Evolutionary conservation across 2,113 vertebrate species (phyloP), one percentile per base, ranked within the genome.

Genomic region (Dipodomys spectabilis): DNA sequence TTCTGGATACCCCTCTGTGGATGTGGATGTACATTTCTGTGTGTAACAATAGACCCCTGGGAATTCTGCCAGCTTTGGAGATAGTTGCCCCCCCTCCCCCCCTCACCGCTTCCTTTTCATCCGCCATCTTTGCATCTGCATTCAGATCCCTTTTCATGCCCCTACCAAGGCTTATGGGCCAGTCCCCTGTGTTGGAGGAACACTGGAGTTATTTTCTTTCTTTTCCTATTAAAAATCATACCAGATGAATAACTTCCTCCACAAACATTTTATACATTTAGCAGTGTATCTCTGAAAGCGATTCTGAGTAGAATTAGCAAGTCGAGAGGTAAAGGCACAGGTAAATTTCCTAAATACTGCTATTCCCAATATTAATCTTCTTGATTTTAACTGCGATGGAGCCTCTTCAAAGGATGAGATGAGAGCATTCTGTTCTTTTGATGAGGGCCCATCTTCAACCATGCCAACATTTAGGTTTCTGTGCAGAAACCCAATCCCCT

Each of bases 211-310:
- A 0, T 22, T 77, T 71, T 35, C 19, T 92, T 71, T 67, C 35
- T 77, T 92, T 32, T 10, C 20, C 18, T 65, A 13, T 69, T 39
- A 68, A 25, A 80, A 75, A 88, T 77, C 57, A 82, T 44, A 92
- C 11, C 30, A 39, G 62, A 44, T 73, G 19, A 78, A 80, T 79
- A 39, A 53, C 3, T 25, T 80, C 60, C 72, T 35, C 15, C 28
- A 90, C 71, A 89, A 67, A 67, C 44, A 65, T 32, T 91, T 81
- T 68, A 23, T 27, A 83, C 30, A 81, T 71, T 82, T 71, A 25
- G 32, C 13, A 32, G 23, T 77, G 69, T 86, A 49, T 67, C 64
- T 80, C 77, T 77, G 53, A 92, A 62, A 69, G 13, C 67, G 25
- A 92, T 74, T 75, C 39, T 71, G 45, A 93, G 11, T 45, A 44